These are phyloP conservation scores for Rhyacichthys aspro DNA, from an alignment of 2,797 vertebrate species.

Conservation along the genomic window DNA sequence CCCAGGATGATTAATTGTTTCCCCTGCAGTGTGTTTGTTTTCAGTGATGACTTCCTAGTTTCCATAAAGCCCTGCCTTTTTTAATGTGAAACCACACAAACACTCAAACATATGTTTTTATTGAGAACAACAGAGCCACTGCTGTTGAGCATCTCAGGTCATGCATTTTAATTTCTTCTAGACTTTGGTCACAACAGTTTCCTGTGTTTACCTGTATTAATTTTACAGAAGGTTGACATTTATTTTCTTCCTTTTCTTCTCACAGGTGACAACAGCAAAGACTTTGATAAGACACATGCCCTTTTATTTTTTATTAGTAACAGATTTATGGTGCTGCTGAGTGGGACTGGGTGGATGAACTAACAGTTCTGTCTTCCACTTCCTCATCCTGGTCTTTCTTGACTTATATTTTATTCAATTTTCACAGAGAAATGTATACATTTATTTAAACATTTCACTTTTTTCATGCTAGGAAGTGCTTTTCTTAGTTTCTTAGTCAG, in stretches of 20 bases:
- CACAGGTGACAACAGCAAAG: background rate
- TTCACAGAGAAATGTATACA: too few species aligned
- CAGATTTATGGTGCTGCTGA: too few species aligned
- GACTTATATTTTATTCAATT: too few species aligned
- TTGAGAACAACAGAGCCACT: background rate
- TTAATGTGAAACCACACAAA: background rate
- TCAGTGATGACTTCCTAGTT: constrained; percentile 20
- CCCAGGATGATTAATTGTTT: constrained; percentile 35
- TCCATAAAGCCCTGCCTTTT: background rate
- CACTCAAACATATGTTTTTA: background rate
- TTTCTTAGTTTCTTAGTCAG: too few species aligned
- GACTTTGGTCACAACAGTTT: background rate
- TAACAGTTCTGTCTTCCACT: too few species aligned
- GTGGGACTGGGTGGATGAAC: too few species aligned
- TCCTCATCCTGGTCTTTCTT: background rate
- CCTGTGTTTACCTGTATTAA: background rate
- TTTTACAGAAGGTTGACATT: background rate
- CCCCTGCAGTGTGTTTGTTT: constrained; percentile 28
- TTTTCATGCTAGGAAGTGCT: too few species aligned
- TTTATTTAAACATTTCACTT: too few species aligned
- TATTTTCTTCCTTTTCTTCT: background rate
- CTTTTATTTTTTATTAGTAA: background rate
- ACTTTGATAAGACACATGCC: background rate
- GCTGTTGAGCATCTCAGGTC: background rate
- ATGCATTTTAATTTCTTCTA: background rate